phyloP scores from a whole-genome alignment of 2,888 invertebrate genomes.

The Cheilosia soror region DNA sequence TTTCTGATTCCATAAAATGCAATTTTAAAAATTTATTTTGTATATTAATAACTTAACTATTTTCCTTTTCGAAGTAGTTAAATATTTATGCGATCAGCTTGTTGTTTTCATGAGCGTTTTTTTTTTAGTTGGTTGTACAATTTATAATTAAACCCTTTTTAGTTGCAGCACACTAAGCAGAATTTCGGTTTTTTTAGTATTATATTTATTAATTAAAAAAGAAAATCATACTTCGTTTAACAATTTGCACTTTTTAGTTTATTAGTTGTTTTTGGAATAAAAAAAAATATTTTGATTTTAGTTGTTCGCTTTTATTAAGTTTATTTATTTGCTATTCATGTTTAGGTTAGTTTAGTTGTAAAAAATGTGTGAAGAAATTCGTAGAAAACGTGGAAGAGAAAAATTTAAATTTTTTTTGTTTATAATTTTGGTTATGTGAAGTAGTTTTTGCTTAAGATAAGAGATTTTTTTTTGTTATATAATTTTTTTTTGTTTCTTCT shows the following conservation, averaged over 20 bases:
- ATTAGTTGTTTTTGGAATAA: conserved; percentile 51
- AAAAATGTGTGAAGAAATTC: conserved; percentile 73
- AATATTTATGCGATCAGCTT: conserved; percentile 41
- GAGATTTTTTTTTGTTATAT: conserved; percentile 13
- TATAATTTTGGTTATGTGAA: conserved; percentile 69
- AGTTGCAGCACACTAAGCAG: conserved; percentile 63
- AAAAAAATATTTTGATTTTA: conserved; percentile 34
- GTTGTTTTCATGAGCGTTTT: conserved; percentile 49
- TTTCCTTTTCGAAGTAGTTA: conserved; percentile 20
- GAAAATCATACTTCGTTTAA: conserved; percentile 48
- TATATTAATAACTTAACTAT: conserved; percentile 22
- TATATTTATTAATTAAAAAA: conserved; percentile 9
- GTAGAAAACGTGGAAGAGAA: conserved; percentile 78
- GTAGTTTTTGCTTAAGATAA: conserved; percentile 49
- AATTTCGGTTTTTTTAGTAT: conserved; percentile 11
- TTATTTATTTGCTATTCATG: conserved; percentile 45
- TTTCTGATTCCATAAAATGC: conserved; percentile 36
- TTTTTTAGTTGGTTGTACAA: conserved; percentile 11
- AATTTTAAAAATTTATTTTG: conserved; percentile 35
- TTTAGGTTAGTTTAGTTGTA: conserved; percentile 58
- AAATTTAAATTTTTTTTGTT: conserved; percentile 54
- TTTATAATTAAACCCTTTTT: background rate
- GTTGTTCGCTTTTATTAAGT: conserved; percentile 10
- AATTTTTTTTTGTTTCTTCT: conserved; percentile 32
- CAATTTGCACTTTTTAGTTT: conserved; percentile 73